Evolutionary conservation across 2,113 vertebrate genomes (phyloP).

Genomic region (Callipepla californica): DNA sequence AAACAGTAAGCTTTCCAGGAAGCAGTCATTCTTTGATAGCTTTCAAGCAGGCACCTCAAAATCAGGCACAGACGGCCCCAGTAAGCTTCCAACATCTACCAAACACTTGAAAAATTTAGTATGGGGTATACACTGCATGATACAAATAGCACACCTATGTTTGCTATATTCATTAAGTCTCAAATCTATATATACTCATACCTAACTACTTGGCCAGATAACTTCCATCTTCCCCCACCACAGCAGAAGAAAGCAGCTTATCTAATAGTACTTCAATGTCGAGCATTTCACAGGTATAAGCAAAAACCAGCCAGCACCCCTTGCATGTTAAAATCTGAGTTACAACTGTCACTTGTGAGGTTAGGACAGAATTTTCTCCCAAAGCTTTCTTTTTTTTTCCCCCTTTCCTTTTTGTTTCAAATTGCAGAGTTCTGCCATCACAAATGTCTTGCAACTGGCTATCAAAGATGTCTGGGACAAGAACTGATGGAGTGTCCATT

Average conservation of each 20-base stretch:
- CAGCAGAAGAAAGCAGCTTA: constrained; percentile 63
- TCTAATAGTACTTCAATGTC: constrained; percentile 35
- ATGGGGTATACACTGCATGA: constrained; percentile 60
- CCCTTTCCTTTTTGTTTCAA: not conserved
- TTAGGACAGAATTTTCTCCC: constrained; percentile 14
- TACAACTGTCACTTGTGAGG: not conserved
- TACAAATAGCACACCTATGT: constrained; percentile 62
- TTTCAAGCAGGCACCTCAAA: constrained; percentile 74
- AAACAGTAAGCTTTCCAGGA: constrained; percentile 30
- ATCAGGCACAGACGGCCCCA: constrained; percentile 55
- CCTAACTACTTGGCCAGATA: constrained; percentile 64
- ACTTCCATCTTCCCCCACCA: constrained; percentile 49
- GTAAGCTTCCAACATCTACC: constrained; percentile 50
- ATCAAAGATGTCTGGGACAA: not conserved
- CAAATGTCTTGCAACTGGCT: not conserved
- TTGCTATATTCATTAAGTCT: constrained; percentile 60
- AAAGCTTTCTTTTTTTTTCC: not conserved
- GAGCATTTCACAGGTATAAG: constrained; percentile 42
- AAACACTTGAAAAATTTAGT: constrained; percentile 45
- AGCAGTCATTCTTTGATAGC: constrained; percentile 48
- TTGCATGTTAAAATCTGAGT: constrained; percentile 19
- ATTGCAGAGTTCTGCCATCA: not conserved
- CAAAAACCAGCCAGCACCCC: constrained; percentile 38
- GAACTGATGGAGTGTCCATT: constrained; percentile 2
- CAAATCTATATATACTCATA: constrained; percentile 55